Base-by-base conservation (phyloP, 2,888 invertebrate genomes). In the Mimas tiliae region DNA sequence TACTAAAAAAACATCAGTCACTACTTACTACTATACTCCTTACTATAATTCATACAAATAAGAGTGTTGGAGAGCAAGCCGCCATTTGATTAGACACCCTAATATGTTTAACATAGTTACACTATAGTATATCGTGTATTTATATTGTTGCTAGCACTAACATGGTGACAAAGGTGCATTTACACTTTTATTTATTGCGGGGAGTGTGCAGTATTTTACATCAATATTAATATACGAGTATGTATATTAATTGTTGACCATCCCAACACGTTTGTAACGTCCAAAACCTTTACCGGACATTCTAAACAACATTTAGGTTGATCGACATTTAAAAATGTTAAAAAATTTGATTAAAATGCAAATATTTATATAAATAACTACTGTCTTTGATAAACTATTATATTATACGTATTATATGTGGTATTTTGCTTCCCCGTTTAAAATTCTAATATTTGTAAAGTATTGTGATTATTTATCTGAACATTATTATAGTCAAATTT, bases 91-190 rank as follows among this genome's bases (percentile, higher is more conserved):
- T 58, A 11, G 19, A 58, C 6, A 19, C 38, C 42, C 19, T 58
- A 42, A 58, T 42, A 53, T 53, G 19, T 58, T 16, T 38, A 58
- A 58, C 38, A 38, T 58, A 58, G 38, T 58, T 16, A 19, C 42
- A 58, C 19, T 16, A 16, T 55, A 55, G 19, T 19, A 19, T 50
- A 50, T 50, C 19, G 19, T 58, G 58, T 58, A 58, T 75, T 72
- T 74, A 67, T 74, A 69, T 9, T 69, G 70, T 70, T 66, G 76
- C 66, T 68, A 68, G 73, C 80, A 75, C 77, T 78, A 70, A 78
- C 75, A 66, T 70, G 70, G 72, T 64, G 71, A 67, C 73, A 70
- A 45, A 67, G 77, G 77, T 78, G 86, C 84, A 85, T 85, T 85
- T 84, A 84, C 73, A 42, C 58, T 58, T 55, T 7, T 7, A 14